Conservation (phyloP, 2,113 vertebrate species). For the Trinectes maculatus region DNA sequence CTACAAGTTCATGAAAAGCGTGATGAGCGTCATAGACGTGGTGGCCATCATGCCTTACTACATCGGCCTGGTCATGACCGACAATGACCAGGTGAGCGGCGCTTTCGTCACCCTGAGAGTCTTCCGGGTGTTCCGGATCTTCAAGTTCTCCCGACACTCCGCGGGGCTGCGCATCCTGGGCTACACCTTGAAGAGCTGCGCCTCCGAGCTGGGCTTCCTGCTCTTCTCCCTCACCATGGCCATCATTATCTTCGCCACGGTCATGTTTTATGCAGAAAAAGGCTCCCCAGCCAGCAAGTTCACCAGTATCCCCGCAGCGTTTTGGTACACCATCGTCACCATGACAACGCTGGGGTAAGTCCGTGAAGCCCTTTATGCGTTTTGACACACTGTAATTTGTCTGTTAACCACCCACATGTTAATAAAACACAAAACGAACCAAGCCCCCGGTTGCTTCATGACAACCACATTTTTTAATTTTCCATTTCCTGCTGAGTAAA, state of each 20-base stretch:
- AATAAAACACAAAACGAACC: not conserved
- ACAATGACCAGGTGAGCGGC: constrained; percentile 99
- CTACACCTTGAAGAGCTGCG: constrained; percentile 98
- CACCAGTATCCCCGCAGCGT: constrained; percentile 98
- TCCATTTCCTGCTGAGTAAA: not conserved
- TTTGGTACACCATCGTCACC: constrained; percentile 99
- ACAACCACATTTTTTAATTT: not conserved
- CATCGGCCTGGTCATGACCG: constrained; percentile 97
- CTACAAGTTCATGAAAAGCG: constrained; percentile 96
- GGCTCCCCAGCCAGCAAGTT: constrained; percentile 97
- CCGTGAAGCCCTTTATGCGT: not conserved
- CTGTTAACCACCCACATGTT: not conserved
- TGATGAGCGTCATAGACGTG: constrained; percentile 99
- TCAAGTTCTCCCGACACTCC: constrained; percentile 99
- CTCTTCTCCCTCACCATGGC: constrained; percentile 99
- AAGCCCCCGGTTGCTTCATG: not conserved
- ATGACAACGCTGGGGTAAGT: constrained; percentile 98
- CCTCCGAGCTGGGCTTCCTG: constrained; percentile 97
- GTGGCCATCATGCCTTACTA: constrained; percentile 99
- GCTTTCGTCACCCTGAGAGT: constrained; percentile 98
- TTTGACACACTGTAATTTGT: not conserved
- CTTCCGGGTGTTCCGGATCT: constrained; percentile 99
- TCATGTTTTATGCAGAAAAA: constrained; percentile 99
- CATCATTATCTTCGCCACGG: constrained; percentile 99
- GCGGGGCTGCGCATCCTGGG: constrained; percentile 97